Evolutionary conservation across 2,888 invertebrate genomes (phyloP), one percentile per base, ranked within the genome.

Genomic region (Bombylius major): DNA sequence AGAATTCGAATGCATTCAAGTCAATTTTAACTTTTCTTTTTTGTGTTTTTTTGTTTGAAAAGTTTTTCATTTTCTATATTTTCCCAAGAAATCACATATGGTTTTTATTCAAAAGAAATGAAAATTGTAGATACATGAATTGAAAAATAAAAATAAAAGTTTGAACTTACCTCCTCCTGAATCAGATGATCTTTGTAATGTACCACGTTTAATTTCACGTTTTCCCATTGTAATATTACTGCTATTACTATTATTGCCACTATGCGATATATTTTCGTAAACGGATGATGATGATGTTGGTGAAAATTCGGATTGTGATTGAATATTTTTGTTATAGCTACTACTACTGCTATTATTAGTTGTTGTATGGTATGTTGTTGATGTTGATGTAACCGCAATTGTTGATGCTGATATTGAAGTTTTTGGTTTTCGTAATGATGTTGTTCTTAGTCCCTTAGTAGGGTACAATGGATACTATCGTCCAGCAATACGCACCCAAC

Each of bases 391-490:
- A 59, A 58, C 60, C 51, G 51, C 61, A 58, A 69, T 67, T 63
- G 69, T 67, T 56, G 71, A 66, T 63, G 70, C 54, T 59, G 57
- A 66, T 65, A 71, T 51, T 58, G 62, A 59, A 63, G 66, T 68
- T 63, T 68, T 69, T 66, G 70, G 69, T 66, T 71, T 71, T 58
- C 70, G 71, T 65, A 69, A 66, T 65, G 71, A 69, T 67, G 70
- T 66, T 67, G 70, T 70, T 68, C 72, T 70, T 66, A 73, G 67
- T 68, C 74, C 72, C 67, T 74, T 73, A 64, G 69, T 70, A 70
- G 74, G 73, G 70, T 74, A 70, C 66, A 71, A 71, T 67, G 72
- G 73, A 69, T 74, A 73, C 73, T 73, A 73, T 73, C 73, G 73
- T 64, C 74, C 73, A 66, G 71, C 72, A 69, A 73, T 68, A 64